Conservation (phyloP, 2,113 vertebrate genomes). For the Gorsachius goisagi region DNA sequence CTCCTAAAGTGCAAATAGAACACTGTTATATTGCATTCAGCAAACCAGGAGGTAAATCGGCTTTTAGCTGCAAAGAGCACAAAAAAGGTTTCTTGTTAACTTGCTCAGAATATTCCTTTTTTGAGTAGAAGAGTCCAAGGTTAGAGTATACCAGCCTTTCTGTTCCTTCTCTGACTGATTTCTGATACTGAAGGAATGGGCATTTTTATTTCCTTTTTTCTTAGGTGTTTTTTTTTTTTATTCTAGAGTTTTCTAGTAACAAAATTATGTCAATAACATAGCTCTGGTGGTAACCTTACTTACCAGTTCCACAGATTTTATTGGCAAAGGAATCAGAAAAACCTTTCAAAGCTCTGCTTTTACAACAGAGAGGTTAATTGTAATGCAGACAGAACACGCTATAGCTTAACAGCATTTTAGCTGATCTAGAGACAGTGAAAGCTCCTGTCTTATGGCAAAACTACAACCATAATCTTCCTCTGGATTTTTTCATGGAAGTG, state of each 20-base stretch:
- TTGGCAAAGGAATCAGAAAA: background rate
- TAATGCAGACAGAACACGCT: background rate
- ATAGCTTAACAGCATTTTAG: background rate
- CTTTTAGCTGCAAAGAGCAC: conserved; percentile 9
- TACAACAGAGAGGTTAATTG: background rate
- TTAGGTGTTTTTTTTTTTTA: background rate
- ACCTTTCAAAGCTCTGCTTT: background rate
- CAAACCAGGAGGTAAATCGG: background rate
- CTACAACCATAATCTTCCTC: background rate
- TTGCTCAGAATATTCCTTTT: background rate
- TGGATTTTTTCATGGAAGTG: fast-evolving
- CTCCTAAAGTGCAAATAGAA: conserved; percentile 5
- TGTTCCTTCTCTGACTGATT: background rate
- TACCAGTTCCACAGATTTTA: background rate
- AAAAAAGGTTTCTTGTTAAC: background rate
- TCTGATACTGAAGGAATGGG: background rate
- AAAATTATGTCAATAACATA: background rate
- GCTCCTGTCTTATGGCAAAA: background rate
- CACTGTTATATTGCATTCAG: background rate
- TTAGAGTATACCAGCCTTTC: background rate
- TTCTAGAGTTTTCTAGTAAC: background rate
- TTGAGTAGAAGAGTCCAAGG: background rate
- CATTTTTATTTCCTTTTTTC: background rate
- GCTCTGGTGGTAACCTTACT: background rate
- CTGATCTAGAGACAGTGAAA: background rate